Evolutionary conservation across 1,140 invertebrate species (phyloP), one percentile per base, ranked within the genome.

Genomic region (Globodera ellingtonae): DNA sequence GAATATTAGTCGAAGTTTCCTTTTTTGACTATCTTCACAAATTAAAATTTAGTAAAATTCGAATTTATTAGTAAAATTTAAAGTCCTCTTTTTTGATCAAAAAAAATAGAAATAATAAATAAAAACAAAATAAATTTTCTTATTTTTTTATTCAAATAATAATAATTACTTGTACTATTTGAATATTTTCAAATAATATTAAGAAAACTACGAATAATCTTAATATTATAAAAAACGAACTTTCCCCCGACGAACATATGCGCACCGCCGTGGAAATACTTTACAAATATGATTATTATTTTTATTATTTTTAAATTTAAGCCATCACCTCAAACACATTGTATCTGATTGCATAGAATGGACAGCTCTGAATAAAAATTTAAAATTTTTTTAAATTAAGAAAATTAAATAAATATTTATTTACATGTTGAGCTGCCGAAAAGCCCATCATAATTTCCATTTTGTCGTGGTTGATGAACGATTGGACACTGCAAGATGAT

Each of bases 181-280:
- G 35, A 3, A 35, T 35, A 35, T 35, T 35, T 35, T 35, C 35
- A 35, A 35, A 35, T 35, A 35, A 35, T 35, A 35, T 35, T 35
- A 35, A 35, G 35, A 24, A 35, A 35, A 35, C 1, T 35, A 2
- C 1, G 35, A 35, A 35, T 35, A 35, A 35, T 35, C 35, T 35
- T 35, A 35, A 1, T 24, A 35, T 35, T 35, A 35, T 35, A 35
- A 62, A n/a, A 62, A 62, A 18, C 13, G 15, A 18, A 62, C 56
- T 18, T 18, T 62, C 56, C 56, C 13, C 87, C 87, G 74, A 88
- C 82, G 52, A 67, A 88, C 18, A 89, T 67, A 71, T 88, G 87
- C 3, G 85, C 87, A 72, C 84, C 86, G 1, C 82, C 84, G 77
- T 88, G 87, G n/a, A 47, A 72, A 73, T 9, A 72, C 52, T 72